phyloP scores from a whole-genome alignment of 2,113 vertebrate species.

The Balaenoptera acutorostrata region DNA sequence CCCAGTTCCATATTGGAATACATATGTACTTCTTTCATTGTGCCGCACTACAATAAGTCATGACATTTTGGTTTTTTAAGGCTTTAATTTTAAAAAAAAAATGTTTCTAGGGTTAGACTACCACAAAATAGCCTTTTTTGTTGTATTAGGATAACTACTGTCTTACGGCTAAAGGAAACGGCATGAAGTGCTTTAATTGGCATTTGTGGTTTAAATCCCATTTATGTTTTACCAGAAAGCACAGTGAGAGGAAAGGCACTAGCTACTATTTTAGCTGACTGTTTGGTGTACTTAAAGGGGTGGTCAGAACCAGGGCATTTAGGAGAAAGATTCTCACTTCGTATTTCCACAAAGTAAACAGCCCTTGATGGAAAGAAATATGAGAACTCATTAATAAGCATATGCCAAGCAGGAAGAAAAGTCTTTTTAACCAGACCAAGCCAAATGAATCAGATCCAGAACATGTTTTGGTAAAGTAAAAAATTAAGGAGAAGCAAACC shows the following conservation, averaged over 20 bases:
- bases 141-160: conserved; percentile 59
- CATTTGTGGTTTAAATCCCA: conserved; percentile 72
- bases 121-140: conserved; percentile 18
- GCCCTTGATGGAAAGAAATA: conserved; percentile 48
- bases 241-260: conserved; percentile 35
- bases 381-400: conserved; percentile 66
- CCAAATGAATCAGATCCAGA: conserved; percentile 45
- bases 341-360: conserved; percentile 66
- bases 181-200: conserved; percentile 50
- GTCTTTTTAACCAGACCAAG: conserved; percentile 59
- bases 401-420: conserved; percentile 51
- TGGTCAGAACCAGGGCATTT: conserved; percentile 70
- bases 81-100: conserved; percentile 35
- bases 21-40: conserved; percentile 72
- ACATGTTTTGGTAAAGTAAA: conserved; percentile 28
- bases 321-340: conserved; percentile 51
- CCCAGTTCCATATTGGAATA: conserved; percentile 71
- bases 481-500: conserved; percentile 54
- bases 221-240: conserved; percentile 66
- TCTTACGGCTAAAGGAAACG: not conserved
- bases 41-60: conserved; percentile 54
- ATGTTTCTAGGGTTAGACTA: conserved; percentile 11
- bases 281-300: conserved; percentile 62
- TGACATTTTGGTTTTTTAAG: conserved; percentile 41
- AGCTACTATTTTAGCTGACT: conserved; percentile 48